Evolutionary conservation across 2,113 vertebrate species (phyloP).

Genomic region (Caranx melampygus): DNA sequence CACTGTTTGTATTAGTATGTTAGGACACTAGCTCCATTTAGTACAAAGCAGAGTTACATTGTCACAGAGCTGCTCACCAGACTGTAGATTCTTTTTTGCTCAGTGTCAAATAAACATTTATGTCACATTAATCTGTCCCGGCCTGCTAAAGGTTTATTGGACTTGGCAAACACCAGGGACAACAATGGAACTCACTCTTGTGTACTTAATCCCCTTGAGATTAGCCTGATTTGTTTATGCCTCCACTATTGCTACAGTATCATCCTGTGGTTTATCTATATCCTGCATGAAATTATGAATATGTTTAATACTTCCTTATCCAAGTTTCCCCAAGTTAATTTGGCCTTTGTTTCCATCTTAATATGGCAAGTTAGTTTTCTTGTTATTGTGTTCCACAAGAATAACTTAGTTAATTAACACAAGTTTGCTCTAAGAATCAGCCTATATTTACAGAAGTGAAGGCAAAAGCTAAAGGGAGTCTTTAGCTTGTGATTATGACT

Average conservation of each 20-base stretch:
- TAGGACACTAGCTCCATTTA: background rate
- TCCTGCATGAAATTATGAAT: background rate
- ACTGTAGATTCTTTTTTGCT: background rate
- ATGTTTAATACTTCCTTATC: background rate
- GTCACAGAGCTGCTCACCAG: background rate
- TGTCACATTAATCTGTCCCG: background rate
- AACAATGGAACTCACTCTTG: background rate
- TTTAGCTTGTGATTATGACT: constrained; percentile 32
- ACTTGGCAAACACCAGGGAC: background rate
- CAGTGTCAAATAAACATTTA: background rate
- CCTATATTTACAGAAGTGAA: background rate
- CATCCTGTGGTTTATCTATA: background rate
- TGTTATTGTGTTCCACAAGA: background rate
- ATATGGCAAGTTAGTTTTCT: background rate
- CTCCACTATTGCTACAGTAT: background rate
- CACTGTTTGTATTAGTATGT: background rate
- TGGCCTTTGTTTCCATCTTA: constrained; percentile 16
- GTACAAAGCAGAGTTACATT: background rate
- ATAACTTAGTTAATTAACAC: background rate
- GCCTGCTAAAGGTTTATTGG: background rate
- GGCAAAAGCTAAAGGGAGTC: constrained; percentile 22
- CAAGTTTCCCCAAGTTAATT: background rate
- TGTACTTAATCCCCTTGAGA: no score
- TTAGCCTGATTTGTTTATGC: no score
- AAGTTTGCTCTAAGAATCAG: constrained; percentile 1